phyloP scores from a whole-genome alignment of 2,888 invertebrate genomes.

The Euproctis similis region DNA sequence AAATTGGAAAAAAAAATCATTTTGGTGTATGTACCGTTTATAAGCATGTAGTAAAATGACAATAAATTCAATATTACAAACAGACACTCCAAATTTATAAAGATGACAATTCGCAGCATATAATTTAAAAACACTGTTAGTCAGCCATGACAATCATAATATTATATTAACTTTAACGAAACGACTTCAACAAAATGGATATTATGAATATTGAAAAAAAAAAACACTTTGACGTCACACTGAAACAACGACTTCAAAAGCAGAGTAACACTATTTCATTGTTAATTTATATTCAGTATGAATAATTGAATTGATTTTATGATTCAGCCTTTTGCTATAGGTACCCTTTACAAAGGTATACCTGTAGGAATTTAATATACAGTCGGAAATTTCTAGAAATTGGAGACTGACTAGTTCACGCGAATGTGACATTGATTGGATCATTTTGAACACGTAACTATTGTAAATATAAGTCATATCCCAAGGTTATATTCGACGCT shows the following conservation, averaged over 20 bases:
- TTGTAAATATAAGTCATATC: conserved; percentile 1
- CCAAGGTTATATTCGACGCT: background rate
- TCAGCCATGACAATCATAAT: too few relatives aligned
- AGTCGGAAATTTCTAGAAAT: conserved; percentile 32
- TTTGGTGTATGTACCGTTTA: too few relatives aligned
- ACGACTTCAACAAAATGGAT: background rate
- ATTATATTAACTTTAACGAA: too few relatives aligned
- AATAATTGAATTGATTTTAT: conserved; percentile 25
- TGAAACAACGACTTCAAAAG: conserved; percentile 8
- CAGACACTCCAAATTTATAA: too few relatives aligned
- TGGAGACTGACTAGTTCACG: conserved; percentile 5
- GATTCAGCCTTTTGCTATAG: conserved; percentile 47
- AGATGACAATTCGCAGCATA: too few relatives aligned
- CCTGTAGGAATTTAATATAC: too few relatives aligned
- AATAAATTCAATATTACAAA: too few relatives aligned
- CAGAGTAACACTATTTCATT: conserved; percentile 42
- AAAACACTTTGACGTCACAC: conserved; percentile 18
- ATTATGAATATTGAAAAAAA: background rate
- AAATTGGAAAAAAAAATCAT: too few relatives aligned
- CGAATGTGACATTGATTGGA: conserved; percentile 10
- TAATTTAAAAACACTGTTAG: too few relatives aligned
- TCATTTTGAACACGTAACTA: conserved; percentile 11
- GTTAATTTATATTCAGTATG: conserved; percentile 37
- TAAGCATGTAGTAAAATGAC: too few relatives aligned
- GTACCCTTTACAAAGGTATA: too few relatives aligned